A percentile compares a stretch with the other conserved stretches of the same genome.
Conservation (phyloP, 1,140 invertebrate genomes). For the Spodoptera frugiperda region DNA sequence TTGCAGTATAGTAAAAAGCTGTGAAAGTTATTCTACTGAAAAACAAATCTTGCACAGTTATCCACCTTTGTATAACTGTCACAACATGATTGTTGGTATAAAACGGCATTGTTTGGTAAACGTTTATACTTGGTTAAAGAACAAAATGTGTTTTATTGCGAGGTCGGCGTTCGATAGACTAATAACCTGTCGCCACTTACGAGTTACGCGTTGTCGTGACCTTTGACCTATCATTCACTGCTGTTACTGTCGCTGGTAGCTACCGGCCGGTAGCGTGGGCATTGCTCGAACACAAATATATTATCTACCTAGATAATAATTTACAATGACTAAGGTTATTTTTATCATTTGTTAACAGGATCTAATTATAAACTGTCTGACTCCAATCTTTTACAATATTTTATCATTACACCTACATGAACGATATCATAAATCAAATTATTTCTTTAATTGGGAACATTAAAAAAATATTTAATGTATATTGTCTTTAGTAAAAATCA, state of each 20-base stretch:
- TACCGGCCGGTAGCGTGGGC: not conserved
- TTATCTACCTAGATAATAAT: conserved; percentile 4
- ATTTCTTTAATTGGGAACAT: too few species aligned
- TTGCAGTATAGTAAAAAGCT: too few species aligned
- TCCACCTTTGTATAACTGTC: not conserved
- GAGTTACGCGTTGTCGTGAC: conserved; percentile 33
- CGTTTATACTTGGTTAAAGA: not conserved
- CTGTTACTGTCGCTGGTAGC: conserved; percentile 8
- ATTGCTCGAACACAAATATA: not conserved
- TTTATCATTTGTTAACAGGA: not conserved
- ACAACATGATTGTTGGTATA: not conserved
- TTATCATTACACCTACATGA: not conserved
- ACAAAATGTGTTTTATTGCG: conserved; percentile 27
- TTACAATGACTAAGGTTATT: not conserved
- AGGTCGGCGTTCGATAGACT: conserved; percentile 1
- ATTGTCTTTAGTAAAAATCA: not conserved
- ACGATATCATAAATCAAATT: not conserved
- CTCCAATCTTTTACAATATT: not conserved
- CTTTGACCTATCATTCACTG: conserved; percentile 31
- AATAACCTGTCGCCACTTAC: conserved; percentile 36
- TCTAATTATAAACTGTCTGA: not conserved
- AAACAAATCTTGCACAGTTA: too few species aligned
- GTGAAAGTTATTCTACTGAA: too few species aligned
- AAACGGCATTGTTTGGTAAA: not conserved
- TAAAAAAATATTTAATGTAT: not conserved